These are phyloP conservation scores for Sarcoramphus papa DNA, from an alignment of 2,797 vertebrate genomes.

Conservation along the genomic window DNA sequence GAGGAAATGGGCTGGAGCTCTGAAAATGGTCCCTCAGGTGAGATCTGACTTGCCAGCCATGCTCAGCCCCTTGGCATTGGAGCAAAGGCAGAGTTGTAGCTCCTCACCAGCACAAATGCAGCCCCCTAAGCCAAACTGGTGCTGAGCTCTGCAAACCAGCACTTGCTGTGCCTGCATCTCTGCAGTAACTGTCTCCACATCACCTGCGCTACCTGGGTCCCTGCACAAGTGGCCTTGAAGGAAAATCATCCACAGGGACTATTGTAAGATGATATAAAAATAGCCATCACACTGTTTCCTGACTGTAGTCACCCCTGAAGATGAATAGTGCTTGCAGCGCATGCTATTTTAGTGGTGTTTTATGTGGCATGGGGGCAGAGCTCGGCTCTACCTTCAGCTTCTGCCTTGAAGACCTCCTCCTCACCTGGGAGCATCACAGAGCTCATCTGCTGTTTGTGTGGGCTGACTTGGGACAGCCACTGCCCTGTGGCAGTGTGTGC, in stretches of 20 bases:
- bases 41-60: background rate
- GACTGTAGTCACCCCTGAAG: background rate
- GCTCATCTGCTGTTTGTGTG: background rate
- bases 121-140: background rate
- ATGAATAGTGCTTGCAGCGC: background rate
- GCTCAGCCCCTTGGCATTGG: background rate
- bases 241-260: background rate
- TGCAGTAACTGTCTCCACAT: background rate
- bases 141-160: background rate
- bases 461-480: background rate
- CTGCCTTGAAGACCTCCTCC: background rate
- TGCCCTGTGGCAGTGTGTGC: background rate
- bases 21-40: background rate
- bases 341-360: background rate
- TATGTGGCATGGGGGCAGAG: background rate
- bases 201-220: fast-evolving
- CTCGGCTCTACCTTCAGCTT: background rate
- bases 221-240: background rate
- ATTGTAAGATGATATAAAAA: background rate
- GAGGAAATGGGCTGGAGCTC: background rate
- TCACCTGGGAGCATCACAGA: background rate
- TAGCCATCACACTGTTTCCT: background rate
- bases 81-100: background rate
- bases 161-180: background rate
- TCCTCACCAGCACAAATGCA: background rate